Conservation (phyloP, 1,140 invertebrate genomes). For the Drosophila truncata region DNA sequence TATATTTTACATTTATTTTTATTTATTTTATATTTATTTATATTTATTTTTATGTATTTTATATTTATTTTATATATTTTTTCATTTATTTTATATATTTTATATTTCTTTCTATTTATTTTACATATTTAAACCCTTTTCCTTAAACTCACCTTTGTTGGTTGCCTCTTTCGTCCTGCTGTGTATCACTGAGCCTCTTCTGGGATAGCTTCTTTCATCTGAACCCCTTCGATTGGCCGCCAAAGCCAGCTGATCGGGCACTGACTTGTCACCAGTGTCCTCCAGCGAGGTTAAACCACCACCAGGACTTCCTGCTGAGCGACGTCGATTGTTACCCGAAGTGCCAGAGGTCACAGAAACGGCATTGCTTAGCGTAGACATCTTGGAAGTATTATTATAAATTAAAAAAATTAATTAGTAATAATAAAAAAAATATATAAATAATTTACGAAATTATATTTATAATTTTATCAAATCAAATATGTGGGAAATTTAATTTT, state of each 20-base stretch:
- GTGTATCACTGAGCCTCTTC: conserved; percentile 38
- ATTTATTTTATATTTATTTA: background rate
- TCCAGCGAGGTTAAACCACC: conserved; percentile 29
- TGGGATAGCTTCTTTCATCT: conserved; percentile 51
- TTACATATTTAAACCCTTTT: background rate
- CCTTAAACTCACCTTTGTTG: conserved; percentile 26
- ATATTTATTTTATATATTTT: background rate
- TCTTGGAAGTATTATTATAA: conserved; percentile 5
- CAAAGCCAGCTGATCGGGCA: conserved; percentile 68
- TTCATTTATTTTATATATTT: background rate
- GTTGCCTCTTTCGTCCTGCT: conserved; percentile 43
- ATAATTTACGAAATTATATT: background rate
- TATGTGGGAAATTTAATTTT: background rate
- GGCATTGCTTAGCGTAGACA: conserved; percentile 24
- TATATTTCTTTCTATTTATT: background rate
- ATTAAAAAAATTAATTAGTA: background rate
- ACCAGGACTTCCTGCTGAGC: conserved; percentile 17
- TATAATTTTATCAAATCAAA: background rate
- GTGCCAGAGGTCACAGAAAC: conserved; percentile 46
- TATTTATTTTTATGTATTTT: background rate
- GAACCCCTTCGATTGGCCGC: conserved; percentile 55
- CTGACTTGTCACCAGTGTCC: conserved; percentile 55
- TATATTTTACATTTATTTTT: background rate
- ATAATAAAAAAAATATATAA: background rate
- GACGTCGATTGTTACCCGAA: conserved; percentile 43